Base-by-base conservation (phyloP, 1,140 invertebrate species). In the Muscidifurax raptorellus region DNA sequence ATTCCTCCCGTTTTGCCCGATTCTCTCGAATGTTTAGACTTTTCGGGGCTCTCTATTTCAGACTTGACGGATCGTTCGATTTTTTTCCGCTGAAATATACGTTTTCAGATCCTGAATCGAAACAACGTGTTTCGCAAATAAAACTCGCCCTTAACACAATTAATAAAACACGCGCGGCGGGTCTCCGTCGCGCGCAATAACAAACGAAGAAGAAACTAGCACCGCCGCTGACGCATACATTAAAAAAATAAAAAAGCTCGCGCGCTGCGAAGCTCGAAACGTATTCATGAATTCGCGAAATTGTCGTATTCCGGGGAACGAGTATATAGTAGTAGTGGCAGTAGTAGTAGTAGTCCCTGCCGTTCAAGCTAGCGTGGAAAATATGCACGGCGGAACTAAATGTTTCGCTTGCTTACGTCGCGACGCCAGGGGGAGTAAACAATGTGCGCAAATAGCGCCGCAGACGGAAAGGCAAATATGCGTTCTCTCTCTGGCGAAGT, bases 401-500 rank as follows among this genome's bases (percentile, higher is more conserved):
- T 36, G 77, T 67, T 79, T 79, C 22, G 77, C 59, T 79, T 79
- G 77, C 77, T 79, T 79, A 79, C 30, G 7, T 79, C 77, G 67
- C 25, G 77, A 30, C 28, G 59, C 59, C 13, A 30, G 28, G 25
- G 27, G 18, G 30, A 67, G 30, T 25, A 79, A 64, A 79, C 77
- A 79, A 36, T 36, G 28, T n/a, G 59, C 10, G 30, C 77, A 79
- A 79, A 79, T 79, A 79, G 30, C 18, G 47, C 13, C 28, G 77
- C 28, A 79, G 77, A 67, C 52, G 28, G 30, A 64, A 66, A 67
- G 27, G 59, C 77, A 67, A 79, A 79, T 79, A 67, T 67, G 75
- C 15, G 13, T 13, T 40, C 64, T 6, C 27, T 18, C 12, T 10
- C 36, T 40, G n/a, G 64, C 64, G 22, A 66, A 27, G 66, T 30